Base-by-base conservation (phyloP, 2,113 vertebrate genomes). In the Bubo bubo region DNA sequence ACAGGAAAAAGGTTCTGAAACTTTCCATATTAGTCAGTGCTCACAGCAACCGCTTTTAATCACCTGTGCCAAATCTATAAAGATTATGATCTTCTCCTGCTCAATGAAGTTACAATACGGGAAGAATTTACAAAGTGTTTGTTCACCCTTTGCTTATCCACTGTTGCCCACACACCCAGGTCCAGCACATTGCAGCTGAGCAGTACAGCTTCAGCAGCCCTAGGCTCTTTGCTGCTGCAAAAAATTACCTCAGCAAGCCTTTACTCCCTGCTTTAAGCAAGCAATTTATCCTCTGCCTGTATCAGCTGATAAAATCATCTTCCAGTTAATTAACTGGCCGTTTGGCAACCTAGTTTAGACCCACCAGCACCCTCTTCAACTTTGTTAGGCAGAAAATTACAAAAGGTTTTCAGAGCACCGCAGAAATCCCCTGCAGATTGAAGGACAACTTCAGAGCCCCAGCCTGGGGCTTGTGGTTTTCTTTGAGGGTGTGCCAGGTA, bases 131-230 rank as follows among this genome's bases (percentile, higher is more conserved):
- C 15, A 6, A 75, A 55, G 30, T 41, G 26, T 47, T 75, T 62
- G n/a, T 22, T 56, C 49, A 30, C 35, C 62, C 24, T 58, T 24
- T 14, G 21, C 45, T 81, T 26, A 52, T 30, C 41, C 7, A 13
- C 64, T 18, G 7, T 27, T 60, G 2, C 14, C 32, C 72, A 4
- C 43, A 52, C 18, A 3, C 45, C 58, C 63, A 14, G 63, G 30
- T 30, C 53, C 32, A 10, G 30, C 35, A 4, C 0, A 1, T 4
- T 1, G 22, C 13, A 3, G 11, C 12, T 4, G n/a, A 72, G 76
- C 66, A 16, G 49, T 17, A 5, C 43, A 37, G 75, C 47, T 64
- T 7, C 1, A 0, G 55, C 52, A 53, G 15, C 8, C 20, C 20
- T 1, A 6, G 9, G 27, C 27, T 77, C 56, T 56, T 49, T 6